A percentile compares a stretch with the other conserved stretches of the same genome.
These are phyloP conservation scores for Brachystomella parvula DNA, from an alignment of 1,140 invertebrate genomes.

Conservation along the genomic window DNA sequence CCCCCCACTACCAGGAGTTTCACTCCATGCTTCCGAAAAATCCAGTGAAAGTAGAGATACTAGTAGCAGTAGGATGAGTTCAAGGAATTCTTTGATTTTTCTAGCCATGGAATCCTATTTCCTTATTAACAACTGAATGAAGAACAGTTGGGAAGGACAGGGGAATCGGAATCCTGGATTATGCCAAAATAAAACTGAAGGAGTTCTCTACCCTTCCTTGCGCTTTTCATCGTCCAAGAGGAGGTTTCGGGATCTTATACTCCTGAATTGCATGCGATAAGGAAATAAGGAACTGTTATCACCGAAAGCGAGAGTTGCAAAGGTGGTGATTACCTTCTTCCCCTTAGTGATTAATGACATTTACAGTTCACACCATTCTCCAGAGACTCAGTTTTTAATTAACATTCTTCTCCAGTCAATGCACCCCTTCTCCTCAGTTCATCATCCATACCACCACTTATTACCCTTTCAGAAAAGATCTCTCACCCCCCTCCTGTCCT, in stretches of 20 bases:
- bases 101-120: no score
- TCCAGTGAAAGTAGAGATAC: neutral
- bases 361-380: neutral
- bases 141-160: no score
- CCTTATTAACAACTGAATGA: no score
- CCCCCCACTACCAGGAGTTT: conserved; percentile 9
- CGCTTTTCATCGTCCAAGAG: no score
- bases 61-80: neutral
- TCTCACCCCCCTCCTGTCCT: neutral
- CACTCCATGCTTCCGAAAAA: neutral
- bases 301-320: neutral
- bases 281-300: neutral
- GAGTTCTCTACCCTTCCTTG: no score
- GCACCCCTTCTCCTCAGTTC: neutral
- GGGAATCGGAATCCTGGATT: no score
- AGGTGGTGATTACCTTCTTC: neutral
- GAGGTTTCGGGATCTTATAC: no score
- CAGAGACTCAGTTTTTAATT: neutral
- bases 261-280: neutral
- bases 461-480: no score
- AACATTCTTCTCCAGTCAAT: conserved; percentile 10
- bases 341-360: conserved; percentile 1
- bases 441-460: no score
- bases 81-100: neutral
- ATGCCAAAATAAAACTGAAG: no score